Evolutionary conservation across 2,113 vertebrate genomes (phyloP), one percentile per base, ranked within the genome.

Genomic region (Talpa occidentalis): DNA sequence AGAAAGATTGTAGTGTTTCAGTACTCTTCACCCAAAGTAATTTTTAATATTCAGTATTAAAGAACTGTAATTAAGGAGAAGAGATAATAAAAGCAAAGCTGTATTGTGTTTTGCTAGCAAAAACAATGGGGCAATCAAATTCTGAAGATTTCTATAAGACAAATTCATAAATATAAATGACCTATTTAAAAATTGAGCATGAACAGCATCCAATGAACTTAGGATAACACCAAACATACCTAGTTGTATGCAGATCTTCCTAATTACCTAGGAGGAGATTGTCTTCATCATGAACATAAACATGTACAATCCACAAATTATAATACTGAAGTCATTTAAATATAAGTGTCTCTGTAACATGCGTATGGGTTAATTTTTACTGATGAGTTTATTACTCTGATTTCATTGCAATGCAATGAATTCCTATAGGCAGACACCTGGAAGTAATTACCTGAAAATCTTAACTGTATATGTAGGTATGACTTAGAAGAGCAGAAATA

Each of bases 241-340:
- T 95, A 88, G 80, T 97, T 96, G 91, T 95, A 94, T 96, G 94
- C 73, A 96, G 88, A 90, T 93, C 42, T 79, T 81, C 26, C n/a
- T 97, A 97, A 97, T 97, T 96, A 96, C 76, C 47, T 72, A 97
- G 97, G 97, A 97, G 97, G 97, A 96, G 96, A 95, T 93, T 95
- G 94, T 97, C 96, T 96, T 95, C 95, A 96, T 93, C 93, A 96
- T 93, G 95, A 97, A 94, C 73, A 93, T 96, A 97, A 97, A 97
- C 96, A 97, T 94, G 92, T 64, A 94, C 93, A 97, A 96, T 96
- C 92, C 76, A 96, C 93, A 95, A 97, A 97, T 97, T 97, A 97
- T 93, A 94, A 95, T 94, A 94, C 92, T 88, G 94, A 78, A 93
- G 62, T 10, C 90, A 74, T 93, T 97, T 97, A 97, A 97, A 94